These are phyloP conservation scores for Macquaria australasica DNA, from an alignment of 2,113 vertebrate species.

Conservation along the genomic window DNA sequence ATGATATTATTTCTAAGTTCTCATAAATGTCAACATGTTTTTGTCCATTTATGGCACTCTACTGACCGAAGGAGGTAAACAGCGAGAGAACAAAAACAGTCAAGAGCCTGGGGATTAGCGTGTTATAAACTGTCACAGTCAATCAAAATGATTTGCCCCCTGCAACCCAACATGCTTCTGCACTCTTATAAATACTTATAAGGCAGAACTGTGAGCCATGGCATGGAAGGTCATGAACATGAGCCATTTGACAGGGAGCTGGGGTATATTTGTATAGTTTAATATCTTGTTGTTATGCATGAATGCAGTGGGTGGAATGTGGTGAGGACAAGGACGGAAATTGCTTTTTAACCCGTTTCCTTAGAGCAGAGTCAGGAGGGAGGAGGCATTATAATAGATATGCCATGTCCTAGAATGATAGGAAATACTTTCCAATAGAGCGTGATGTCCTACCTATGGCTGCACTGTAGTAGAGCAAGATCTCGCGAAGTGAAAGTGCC, in stretches of 20 bases:
- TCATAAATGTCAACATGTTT: conserved; percentile 28
- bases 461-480: conserved; percentile 91
- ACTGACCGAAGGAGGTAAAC: conserved; percentile 14
- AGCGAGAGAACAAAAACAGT: conserved; percentile 32
- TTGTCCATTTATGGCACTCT: conserved; percentile 53
- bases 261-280: conserved; percentile 49
- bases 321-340: conserved; percentile 49
- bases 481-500: conserved; percentile 86
- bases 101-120: background rate
- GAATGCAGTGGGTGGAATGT: conserved; percentile 56
- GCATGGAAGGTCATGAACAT: conserved; percentile 47
- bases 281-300: conserved; percentile 58
- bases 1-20: background rate
- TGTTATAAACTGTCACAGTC: conserved; percentile 62
- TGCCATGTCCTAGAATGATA: conserved; percentile 19
- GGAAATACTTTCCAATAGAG: conserved; percentile 31
- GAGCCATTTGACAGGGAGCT: conserved; percentile 34
- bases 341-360: conserved; percentile 63
- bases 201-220: conserved; percentile 63
- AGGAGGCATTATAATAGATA: conserved; percentile 35
- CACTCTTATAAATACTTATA: conserved; percentile 68
- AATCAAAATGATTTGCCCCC: conserved; percentile 58
- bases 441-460: conserved; percentile 85
- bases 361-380: conserved; percentile 29
- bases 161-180: conserved; percentile 40